Evolutionary conservation across 2,888 invertebrate genomes (phyloP), one percentile per base, ranked within the genome.

Genomic region (Mystacides longicornis): DNA sequence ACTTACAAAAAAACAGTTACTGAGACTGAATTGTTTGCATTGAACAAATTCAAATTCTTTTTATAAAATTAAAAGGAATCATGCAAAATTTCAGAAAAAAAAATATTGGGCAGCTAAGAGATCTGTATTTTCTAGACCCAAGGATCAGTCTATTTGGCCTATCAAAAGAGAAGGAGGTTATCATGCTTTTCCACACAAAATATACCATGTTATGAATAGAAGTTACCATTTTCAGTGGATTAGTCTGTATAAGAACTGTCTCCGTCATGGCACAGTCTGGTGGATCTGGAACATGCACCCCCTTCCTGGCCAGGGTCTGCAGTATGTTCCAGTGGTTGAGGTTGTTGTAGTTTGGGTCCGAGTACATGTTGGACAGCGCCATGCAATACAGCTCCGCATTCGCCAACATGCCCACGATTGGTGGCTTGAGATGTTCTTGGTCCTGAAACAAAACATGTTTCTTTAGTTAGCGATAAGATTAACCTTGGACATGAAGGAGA

Each of bases 271-370:
- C 88, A 67, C 86, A 83, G 72, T 93, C 93, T 57, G 86, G 81
- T 59, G 88, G 84, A 71, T 93, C 92, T 56, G 82, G 81, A 62
- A 92, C 86, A 67, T 86, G 89, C 57, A 94, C 87, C 60, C 95
- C 94, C 74, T 95, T 95, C 68, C 95, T 81, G 64, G 90, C 85
- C 67, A 97, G 79, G 55, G 93, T 92, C 79, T 95, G 94, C 68
- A 96, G 82, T 69, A 96, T 93, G 70, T 93, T 89, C 86, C 89
- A 89, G 75, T 96, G 95, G 79, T 93, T 95, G 66, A 94, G 84
- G 76, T 89, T 93, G 81, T 93, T 90, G 78, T 93, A 94, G 77
- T 93, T 93, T 60, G 93, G 94, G 78, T 96, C 95, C 62, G 93
- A 91, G 77, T 95, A 96, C 77, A 96, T 89, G 79, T 93, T 93